Base-by-base conservation (phyloP, 2,888 invertebrate genomes). In the Drosophila recens region DNA sequence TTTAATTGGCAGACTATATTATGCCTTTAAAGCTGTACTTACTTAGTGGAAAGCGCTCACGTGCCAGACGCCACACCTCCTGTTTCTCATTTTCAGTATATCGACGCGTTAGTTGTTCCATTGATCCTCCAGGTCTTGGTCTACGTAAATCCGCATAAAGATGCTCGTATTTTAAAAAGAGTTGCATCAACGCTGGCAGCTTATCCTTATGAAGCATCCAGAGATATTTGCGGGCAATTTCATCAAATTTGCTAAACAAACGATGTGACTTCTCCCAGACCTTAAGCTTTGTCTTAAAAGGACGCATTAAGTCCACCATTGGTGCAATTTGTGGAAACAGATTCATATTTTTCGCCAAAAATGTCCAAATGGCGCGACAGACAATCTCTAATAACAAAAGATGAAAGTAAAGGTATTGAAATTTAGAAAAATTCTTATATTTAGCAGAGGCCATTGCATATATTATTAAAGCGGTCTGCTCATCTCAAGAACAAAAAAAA, bases 301-400 rank as follows among this genome's bases (percentile, higher is more conserved):
- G 88, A 30, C 68, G 78, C 89, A 91, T 90, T 9, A 91, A 62
- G 0, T 89, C 80, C 9, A 70, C 54, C 67, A 90, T 69, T 2
- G 90, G 86, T 1, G 87, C 87, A 27, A 91, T 90, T 34, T 72
- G 54, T 0, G 90, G 82, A 11, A 91, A 90, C 42, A 84, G 42
- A 13, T 58, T 64, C 2, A 91, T 82, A 43, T 91, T 88, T 3
- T 75, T 67, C 0, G 72, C 36, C 33, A 91, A 63, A 42, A 82
- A 90, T 20, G 71, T 61, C 91, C 91, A 91, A 27, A 75, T 69
- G 3, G 80, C 82, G 4, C 81, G 82, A 65, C 87, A 80, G 6
- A 82, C 68, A 10, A 67, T 42, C 2, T 68, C 90, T 90, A 36
- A 43, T 64, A 36, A 8, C 4, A 43, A 20, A 5, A 3, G 17